These are phyloP conservation scores for Azorinus chamasolen DNA, from an alignment of 2,888 invertebrate genomes.

Conservation along the genomic window DNA sequence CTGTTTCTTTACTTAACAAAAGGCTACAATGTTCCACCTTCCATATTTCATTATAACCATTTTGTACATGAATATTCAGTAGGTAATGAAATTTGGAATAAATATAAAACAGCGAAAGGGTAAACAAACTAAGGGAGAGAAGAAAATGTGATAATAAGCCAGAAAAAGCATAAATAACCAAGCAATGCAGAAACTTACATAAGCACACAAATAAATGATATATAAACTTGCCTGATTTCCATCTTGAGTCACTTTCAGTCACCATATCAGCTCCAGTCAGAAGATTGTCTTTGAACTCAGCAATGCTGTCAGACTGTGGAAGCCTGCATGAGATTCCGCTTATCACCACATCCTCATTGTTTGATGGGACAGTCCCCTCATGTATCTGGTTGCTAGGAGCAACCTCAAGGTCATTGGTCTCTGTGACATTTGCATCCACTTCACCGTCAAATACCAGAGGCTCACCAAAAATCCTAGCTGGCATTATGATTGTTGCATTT, in stretches of 20 bases:
- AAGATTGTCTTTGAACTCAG: constrained; percentile 96
- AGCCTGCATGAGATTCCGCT: constrained; percentile 89
- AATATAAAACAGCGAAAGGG: too few relatives aligned
- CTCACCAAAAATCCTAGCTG: constrained; percentile 58
- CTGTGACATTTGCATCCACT: constrained; percentile 7
- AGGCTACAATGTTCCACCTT: too few relatives aligned
- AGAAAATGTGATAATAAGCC: too few relatives aligned
- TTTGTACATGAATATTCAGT: too few relatives aligned
- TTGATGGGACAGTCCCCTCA: neutral
- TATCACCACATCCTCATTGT: constrained; percentile 84
- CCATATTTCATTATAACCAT: too few relatives aligned
- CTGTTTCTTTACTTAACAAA: too few relatives aligned
- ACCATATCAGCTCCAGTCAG: constrained; percentile 97
- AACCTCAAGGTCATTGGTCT: neutral
- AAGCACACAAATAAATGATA: too few relatives aligned
- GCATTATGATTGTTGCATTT: constrained; percentile 27
- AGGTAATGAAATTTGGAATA: too few relatives aligned
- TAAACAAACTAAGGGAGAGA: too few relatives aligned
- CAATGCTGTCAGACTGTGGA: constrained; percentile 96
- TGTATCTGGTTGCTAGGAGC: neutral
- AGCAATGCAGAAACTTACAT: too few relatives aligned
- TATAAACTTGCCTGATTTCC: constrained; percentile 92
- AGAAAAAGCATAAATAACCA: too few relatives aligned
- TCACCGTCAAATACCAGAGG: constrained; percentile 55
- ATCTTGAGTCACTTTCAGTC: constrained; percentile 95